Evolutionary conservation across 2,888 invertebrate species (phyloP).

Genomic region (Megaustenia siamemsis): DNA sequence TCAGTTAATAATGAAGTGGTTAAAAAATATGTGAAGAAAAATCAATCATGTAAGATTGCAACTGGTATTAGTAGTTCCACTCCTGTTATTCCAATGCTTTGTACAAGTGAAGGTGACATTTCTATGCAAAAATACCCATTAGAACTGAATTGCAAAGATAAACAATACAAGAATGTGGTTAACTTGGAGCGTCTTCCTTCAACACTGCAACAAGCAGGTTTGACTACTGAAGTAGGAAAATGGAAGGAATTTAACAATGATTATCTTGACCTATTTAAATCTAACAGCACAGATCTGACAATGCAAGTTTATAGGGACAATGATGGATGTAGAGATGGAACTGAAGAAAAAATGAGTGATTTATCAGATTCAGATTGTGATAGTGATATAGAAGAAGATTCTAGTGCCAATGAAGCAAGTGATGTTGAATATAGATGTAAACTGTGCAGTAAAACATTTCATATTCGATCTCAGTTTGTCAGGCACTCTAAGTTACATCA

Average conservation of each 20-base stretch:
- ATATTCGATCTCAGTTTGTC: background rate
- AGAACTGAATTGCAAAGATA: background rate
- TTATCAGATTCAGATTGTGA: constrained; percentile 23
- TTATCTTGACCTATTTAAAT: background rate
- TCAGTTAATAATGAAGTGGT: background rate
- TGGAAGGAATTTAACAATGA: background rate
- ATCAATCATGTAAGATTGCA: background rate
- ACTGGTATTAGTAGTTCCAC: background rate
- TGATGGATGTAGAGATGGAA: background rate
- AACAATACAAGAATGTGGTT: too few species aligned
- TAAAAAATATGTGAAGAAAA: background rate
- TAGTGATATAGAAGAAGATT: background rate
- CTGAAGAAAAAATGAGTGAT: background rate
- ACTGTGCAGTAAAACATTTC: constrained; percentile 16
- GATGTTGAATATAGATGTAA: constrained; percentile 42
- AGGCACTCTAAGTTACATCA: constrained; percentile 25
- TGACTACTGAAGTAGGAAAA: too few species aligned
- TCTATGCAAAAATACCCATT: background rate
- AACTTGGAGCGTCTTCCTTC: too few species aligned
- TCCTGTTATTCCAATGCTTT: background rate
- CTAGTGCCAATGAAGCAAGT: constrained; percentile 13
- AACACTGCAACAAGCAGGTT: too few species aligned
- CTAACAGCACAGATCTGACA: too few species aligned
- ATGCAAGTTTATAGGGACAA: background rate
- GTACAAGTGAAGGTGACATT: background rate